Conservation (phyloP, 1,140 invertebrate species). For the Lepidurus packardi region DNA sequence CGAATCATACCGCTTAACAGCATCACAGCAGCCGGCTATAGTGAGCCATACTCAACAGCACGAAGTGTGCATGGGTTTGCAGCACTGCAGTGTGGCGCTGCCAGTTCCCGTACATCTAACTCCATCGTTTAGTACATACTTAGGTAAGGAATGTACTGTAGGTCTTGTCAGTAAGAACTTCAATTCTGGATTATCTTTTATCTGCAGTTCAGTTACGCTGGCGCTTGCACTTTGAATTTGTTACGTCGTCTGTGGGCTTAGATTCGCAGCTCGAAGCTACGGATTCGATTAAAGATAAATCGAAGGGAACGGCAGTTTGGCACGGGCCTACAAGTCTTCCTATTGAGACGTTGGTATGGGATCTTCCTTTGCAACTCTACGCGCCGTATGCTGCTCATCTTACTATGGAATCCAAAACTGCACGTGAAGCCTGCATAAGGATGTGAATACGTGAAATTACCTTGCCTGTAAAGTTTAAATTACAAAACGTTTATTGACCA, state of each 20-base stretch:
- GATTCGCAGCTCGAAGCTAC: slow-evolving; percentile 39
- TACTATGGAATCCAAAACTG: slow-evolving; percentile 38
- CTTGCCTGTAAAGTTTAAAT: background rate
- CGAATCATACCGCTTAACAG: slow-evolving; percentile 30
- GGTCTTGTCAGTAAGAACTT: slow-evolving; percentile 27
- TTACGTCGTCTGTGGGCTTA: slow-evolving; percentile 57
- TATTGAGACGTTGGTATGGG: slow-evolving; percentile 97
- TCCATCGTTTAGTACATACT: slow-evolving; percentile 80
- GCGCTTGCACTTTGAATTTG: slow-evolving; percentile 95
- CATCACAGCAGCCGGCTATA: slow-evolving; percentile 50
- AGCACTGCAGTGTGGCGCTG: slow-evolving; percentile 81
- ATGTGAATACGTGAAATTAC: background rate
- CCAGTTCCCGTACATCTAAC: slow-evolving; percentile 91
- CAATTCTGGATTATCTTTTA: slow-evolving; percentile 27
- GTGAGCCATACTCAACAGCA: slow-evolving; percentile 78
- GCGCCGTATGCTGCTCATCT: slow-evolving; percentile 80
- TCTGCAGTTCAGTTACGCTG: slow-evolving; percentile 75
- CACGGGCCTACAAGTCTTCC: slow-evolving; percentile 74
- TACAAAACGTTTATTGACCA: background rate
- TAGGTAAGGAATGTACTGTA: slow-evolving; percentile 52
- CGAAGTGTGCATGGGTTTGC: slow-evolving; percentile 81
- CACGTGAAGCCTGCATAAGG: slow-evolving; percentile 23
- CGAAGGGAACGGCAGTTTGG: slow-evolving; percentile 59
- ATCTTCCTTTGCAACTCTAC: slow-evolving; percentile 86
- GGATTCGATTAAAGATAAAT: slow-evolving; percentile 35